Percentiles rank a stretch among this genome's conserved stretches.
Evolutionary conservation across 2,113 vertebrate genomes (phyloP).

Genomic region (Mesocricetus auratus): DNA sequence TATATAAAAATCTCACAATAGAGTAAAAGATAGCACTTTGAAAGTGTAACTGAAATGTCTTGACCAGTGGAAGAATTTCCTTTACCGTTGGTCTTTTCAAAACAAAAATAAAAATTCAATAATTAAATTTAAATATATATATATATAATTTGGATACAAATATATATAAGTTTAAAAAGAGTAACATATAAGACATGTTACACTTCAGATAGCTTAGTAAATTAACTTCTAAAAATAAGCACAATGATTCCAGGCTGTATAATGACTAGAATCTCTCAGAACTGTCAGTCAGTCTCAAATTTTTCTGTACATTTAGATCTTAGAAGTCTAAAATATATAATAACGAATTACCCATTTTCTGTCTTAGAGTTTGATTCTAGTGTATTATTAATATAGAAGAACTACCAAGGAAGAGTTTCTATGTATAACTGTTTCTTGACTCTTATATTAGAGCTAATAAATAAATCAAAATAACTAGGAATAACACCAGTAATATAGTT

Average conservation of each 20-base stretch:
- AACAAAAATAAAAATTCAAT: constrained; percentile 6
- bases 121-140: not conserved
- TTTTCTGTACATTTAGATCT: not conserved
- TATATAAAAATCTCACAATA: constrained; percentile 14
- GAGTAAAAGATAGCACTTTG: not conserved
- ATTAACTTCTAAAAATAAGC: not conserved
- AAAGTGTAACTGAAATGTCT: not conserved
- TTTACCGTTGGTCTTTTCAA: constrained; percentile 6
- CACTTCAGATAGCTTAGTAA: constrained; percentile 21
- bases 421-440: not conserved
- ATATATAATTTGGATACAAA: not conserved
- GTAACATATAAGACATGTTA: not conserved
- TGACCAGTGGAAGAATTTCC: constrained; percentile 15
- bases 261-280: not conserved
- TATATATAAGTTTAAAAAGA: not conserved
- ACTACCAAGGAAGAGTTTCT: not conserved
- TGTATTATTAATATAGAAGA: not conserved
- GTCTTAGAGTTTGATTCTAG: not conserved
- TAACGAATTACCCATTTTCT: not conserved
- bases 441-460: not conserved
- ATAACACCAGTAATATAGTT: not conserved
- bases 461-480: not conserved
- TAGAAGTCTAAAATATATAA: not conserved
- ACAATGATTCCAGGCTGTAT: not conserved
- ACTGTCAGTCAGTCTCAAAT: not conserved